phyloP scores from a whole-genome alignment of 2,888 invertebrate species.

The Acleris sparsana region DNA sequence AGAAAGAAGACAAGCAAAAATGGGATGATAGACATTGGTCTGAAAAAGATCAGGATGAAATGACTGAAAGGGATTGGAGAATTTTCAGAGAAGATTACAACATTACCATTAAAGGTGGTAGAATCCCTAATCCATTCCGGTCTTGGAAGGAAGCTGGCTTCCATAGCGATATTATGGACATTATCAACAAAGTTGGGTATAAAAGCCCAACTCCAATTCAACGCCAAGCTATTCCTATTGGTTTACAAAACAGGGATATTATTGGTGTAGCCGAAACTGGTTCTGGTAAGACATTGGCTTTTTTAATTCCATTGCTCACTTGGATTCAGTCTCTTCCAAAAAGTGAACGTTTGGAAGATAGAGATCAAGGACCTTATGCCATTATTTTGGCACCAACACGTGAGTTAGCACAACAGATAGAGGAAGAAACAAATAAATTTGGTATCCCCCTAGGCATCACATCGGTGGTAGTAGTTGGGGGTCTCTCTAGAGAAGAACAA shows the following conservation, averaged over 20 bases:
- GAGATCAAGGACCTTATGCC: slow-evolving; percentile 98
- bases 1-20: slow-evolving; percentile 98
- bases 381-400: slow-evolving; percentile 99
- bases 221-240: slow-evolving; percentile 99
- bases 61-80: slow-evolving; percentile 99
- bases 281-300: slow-evolving; percentile 99
- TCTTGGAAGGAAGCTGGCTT: slow-evolving; percentile 97
- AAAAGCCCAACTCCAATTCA: slow-evolving; percentile 99
- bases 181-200: slow-evolving; percentile 97
- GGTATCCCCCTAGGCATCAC: slow-evolving; percentile 96
- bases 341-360: slow-evolving; percentile 94
- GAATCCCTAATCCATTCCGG: slow-evolving; percentile 97
- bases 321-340: slow-evolving; percentile 99
- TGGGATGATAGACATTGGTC: slow-evolving; percentile 99
- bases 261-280: slow-evolving; percentile 99
- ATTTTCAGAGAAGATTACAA: slow-evolving; percentile 99
- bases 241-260: slow-evolving; percentile 96
- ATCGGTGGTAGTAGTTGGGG: slow-evolving; percentile 99
- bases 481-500: slow-evolving; percentile 98
- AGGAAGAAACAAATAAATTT: slow-evolving; percentile 99
- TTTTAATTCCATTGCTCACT: slow-evolving; percentile 96
- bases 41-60: slow-evolving; percentile 95
- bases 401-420: slow-evolving; percentile 99
- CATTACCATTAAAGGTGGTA: slow-evolving; percentile 98
- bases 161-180: slow-evolving; percentile 94